Percentiles rank a stretch among this genome's conserved stretches.
phyloP scores from a whole-genome alignment of 2,113 vertebrate species.

The Marcusenius ussheri region DNA sequence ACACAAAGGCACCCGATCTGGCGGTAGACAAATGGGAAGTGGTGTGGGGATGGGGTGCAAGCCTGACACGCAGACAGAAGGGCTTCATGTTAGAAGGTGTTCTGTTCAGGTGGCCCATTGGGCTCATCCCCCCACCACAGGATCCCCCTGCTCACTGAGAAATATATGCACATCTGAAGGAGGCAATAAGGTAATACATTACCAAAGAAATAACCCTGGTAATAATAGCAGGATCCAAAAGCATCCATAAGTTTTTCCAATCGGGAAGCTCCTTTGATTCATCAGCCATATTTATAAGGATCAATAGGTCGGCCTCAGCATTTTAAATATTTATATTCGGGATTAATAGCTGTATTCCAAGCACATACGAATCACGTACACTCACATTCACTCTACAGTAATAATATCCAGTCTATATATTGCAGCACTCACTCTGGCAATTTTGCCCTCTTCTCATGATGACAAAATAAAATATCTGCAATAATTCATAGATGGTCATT shows the following conservation, averaged over 20 bases:
- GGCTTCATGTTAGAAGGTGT: background rate
- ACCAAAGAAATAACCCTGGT: background rate
- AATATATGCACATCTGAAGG: background rate
- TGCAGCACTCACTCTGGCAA: background rate
- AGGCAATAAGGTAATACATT: background rate
- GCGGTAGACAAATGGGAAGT: too few relatives aligned
- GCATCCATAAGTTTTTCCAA: background rate
- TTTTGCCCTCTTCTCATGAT: background rate
- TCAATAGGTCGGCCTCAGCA: background rate
- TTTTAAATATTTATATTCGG: background rate
- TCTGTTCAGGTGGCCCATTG: background rate
- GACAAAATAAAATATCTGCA: background rate
- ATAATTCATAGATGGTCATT: background rate
- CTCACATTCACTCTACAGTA: background rate
- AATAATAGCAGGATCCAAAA: background rate
- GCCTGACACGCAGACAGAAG: background rate
- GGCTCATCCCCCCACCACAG: background rate
- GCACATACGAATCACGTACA: background rate
- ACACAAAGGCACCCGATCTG: too few relatives aligned
- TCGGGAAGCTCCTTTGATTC: background rate
- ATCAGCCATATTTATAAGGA: background rate
- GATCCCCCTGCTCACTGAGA: background rate
- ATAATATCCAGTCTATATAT: background rate
- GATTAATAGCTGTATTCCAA: background rate
- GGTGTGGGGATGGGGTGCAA: too few relatives aligned